These are phyloP conservation scores for Maccullochella peelii DNA, from an alignment of 2,113 vertebrate species.

Conservation along the genomic window DNA sequence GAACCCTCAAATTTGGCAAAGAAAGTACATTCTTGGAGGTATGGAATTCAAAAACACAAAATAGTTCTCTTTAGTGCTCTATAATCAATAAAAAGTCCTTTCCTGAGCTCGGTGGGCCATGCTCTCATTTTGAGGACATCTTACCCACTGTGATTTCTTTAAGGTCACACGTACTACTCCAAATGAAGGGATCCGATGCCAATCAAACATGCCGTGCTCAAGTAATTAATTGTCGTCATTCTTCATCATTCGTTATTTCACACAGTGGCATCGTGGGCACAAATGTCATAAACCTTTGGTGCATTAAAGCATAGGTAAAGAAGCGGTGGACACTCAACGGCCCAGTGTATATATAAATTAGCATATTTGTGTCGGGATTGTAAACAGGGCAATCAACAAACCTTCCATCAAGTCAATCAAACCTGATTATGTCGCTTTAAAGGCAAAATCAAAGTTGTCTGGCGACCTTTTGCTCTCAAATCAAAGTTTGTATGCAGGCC, in stretches of 20 bases:
- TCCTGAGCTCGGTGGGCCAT: not conserved
- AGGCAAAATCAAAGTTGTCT: conserved; percentile 43
- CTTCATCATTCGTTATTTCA: no score
- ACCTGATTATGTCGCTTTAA: conserved; percentile 51
- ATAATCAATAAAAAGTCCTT: not conserved
- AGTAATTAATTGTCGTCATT: no score
- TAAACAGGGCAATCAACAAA: conserved; percentile 59
- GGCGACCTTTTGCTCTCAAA: conserved; percentile 45
- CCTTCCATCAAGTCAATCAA: conserved; percentile 49
- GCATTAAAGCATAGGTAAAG: conserved; percentile 16
- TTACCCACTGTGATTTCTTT: not conserved
- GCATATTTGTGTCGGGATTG: conserved; percentile 17
- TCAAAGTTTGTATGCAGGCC: conserved; percentile 50
- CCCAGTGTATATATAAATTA: not conserved
- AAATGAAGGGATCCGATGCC: conserved; percentile 18
- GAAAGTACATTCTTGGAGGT: not conserved
- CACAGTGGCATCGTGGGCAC: not conserved
- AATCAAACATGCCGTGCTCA: conserved; percentile 37
- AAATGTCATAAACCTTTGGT: conserved; percentile 20
- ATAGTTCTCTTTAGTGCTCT: not conserved
- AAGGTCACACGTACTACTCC: conserved; percentile 7
- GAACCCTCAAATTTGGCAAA: not conserved
- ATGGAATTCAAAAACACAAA: no score
- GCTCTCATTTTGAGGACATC: not conserved
- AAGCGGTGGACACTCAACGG: not conserved